A percentile compares a stretch with the other conserved stretches of the same genome.
Evolutionary conservation across 2,113 vertebrate genomes (phyloP).

Genomic region (Zosterops japonicus): DNA sequence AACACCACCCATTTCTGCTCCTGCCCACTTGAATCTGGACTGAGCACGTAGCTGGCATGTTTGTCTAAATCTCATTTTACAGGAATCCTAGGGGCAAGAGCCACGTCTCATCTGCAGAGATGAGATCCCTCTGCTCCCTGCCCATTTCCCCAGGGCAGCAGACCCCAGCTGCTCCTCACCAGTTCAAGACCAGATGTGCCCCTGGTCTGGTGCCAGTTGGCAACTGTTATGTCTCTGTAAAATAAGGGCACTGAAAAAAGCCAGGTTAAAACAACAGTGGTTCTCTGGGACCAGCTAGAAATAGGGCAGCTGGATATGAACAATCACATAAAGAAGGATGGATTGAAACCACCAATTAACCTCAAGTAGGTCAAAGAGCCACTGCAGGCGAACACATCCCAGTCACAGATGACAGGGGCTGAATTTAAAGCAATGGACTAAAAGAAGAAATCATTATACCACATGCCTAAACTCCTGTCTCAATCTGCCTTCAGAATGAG

Average conservation of each 20-base stretch:
- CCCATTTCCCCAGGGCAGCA: background rate
- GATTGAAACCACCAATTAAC: slow-evolving; percentile 35
- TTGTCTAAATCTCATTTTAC: background rate
- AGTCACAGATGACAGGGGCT: background rate
- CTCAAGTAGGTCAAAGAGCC: slow-evolving; percentile 34
- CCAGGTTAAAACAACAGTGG: background rate
- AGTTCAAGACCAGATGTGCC: background rate
- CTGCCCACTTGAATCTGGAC: background rate
- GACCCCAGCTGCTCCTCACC: background rate
- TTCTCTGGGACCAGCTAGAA: background rate
- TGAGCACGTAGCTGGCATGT: background rate
- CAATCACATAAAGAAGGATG: background rate
- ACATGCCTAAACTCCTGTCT: background rate
- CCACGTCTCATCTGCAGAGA: background rate
- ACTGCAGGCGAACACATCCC: background rate
- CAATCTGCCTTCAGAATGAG: background rate
- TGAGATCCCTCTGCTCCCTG: background rate
- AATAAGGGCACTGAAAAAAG: background rate
- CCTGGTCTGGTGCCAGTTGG: background rate
- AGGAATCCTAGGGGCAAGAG: background rate
- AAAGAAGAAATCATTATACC: background rate
- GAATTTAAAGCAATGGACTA: slow-evolving; percentile 31
- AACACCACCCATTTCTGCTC: background rate
- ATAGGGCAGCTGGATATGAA: background rate
- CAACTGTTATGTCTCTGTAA: background rate